Base-by-base conservation (phyloP, 1,140 invertebrate genomes). In the Oncopodura yosiiana region DNA sequence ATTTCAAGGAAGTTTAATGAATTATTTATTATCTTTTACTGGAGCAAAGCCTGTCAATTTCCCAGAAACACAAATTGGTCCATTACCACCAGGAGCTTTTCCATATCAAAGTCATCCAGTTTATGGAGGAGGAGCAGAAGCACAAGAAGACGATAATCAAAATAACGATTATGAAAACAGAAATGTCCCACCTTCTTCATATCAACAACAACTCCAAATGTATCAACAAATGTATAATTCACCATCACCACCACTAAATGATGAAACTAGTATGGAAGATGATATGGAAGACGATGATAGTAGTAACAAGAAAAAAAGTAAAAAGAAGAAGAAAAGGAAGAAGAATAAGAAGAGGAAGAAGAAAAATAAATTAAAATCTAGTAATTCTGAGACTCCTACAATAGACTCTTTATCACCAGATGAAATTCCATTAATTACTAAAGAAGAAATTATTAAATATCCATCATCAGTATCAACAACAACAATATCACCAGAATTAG, bases 311-410 rank as follows among this genome's bases (percentile, higher is more conserved):
- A 16, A 45, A 3, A n/a, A 49, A 2, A 49, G 32, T 2, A 21
- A 34, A 3, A 18, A 37, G 3, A 24, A 49, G 5, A 21, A 38
- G 14, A 38, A 49, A 37, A 37, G 24, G 30, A 30, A 49, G 18
- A 49, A 49, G 12, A 19, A 48, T 32, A 14, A 49, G 1, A 26
- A 38, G 2, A 49, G 38, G 34, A 46, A 46, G 12, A 48, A 48
- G 19, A 46, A 46, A 16, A 46, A 46, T n/a, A n/a, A n/a, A n/a
- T n/a, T n/a, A n/a, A n/a, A n/a, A n/a, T n/a, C n/a, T n/a, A n/a
- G n/a, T n/a, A n/a, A n/a, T n/a, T n/a, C n/a, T n/a, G n/a, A n/a
- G n/a, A n/a, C n/a, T n/a, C n/a, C n/a, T n/a, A n/a, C n/a, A n/a
- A n/a, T n/a, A n/a, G n/a, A n/a, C n/a, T n/a, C n/a, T n/a, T n/a